Base-by-base conservation (phyloP, 2,113 vertebrate species). In the Mola mola region DNA sequence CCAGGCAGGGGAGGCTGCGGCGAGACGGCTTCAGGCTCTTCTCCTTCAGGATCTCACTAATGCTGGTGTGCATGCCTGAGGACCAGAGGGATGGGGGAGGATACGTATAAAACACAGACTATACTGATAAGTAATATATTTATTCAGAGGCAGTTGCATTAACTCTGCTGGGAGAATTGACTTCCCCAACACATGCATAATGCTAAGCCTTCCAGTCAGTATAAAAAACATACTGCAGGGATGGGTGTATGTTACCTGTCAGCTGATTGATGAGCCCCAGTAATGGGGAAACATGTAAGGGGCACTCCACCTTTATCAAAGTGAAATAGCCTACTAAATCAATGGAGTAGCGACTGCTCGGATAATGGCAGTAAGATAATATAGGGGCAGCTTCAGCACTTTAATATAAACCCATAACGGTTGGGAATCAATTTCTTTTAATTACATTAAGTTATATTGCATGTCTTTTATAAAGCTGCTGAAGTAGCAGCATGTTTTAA, bases 1-100 rank as follows among this genome's bases (percentile, higher is more conserved):
- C 93, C 0, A 99, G 90, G 72, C 97, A 99, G 68, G 97, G 96
- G 88, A 99, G 89, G 50, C 96, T 98, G 91, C 96, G 94, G 72
- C 96, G 92, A 11, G 96, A 97, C 0, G 96, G 95, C 69, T 95
- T 98, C 62, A 98, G 80, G 1, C 93, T 92, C 44, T 95, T 94
- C 56, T 96, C 96, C 78, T 95, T 98, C 73, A 94, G 92, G 36
- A 95, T 96, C 81, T 97, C 96, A 19, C 96, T 99, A 90, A 96
- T 97, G 88, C 95, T 98, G 51, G 93, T 92, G 81, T 98, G 96
- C 96, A 99, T 97, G 68, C 96, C 97, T 99, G 84, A 33, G 87
- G 79, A 62, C 4, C 3, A 64, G 49, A 60, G 25, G 52, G 42
- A 53, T n/a, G n/a, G n/a, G n/a, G n/a, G n/a, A n/a, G n/a, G n/a